Conservation (phyloP, 1,140 invertebrate genomes). For the Magallana gigas region DNA sequence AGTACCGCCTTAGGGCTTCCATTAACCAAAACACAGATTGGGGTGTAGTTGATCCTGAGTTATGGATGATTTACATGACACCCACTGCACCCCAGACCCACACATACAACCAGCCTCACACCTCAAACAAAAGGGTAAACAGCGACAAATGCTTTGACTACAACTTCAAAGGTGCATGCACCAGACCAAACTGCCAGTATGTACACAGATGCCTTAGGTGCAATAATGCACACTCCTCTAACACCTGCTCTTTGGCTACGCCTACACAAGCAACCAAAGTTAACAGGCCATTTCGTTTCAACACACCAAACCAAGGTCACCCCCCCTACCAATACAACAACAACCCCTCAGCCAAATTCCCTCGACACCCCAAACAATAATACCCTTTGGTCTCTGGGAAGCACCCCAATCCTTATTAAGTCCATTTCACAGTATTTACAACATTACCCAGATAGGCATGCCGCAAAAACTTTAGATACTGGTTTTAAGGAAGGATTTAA, state of each 20-base stretch:
- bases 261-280: neutral
- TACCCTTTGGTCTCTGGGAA: neutral
- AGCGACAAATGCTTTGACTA: constrained; percentile 35
- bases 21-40: constrained; percentile 25
- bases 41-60: constrained; percentile 39
- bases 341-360: no score
- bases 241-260: neutral
- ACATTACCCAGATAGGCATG: constrained; percentile 31
- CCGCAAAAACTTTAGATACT: neutral
- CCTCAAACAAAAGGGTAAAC: neutral
- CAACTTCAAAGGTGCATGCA: constrained; percentile 38
- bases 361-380: no score
- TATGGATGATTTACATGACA: constrained; percentile 50
- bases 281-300: neutral
- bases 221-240: neutral
- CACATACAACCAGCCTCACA: no score
- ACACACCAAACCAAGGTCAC: no score
- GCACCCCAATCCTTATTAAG: constrained; percentile 10
- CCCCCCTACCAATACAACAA: no score
- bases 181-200: constrained; percentile 15
- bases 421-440: constrained; percentile 3
- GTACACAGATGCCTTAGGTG: constrained; percentile 37
- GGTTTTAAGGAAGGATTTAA: constrained; percentile 39
- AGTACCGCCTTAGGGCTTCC: constrained; percentile 43
- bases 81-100: neutral